Percentiles rank a stretch among this genome's conserved stretches.
phyloP scores from a whole-genome alignment of 1,140 invertebrate genomes.

The Melipona quadrifasciata region DNA sequence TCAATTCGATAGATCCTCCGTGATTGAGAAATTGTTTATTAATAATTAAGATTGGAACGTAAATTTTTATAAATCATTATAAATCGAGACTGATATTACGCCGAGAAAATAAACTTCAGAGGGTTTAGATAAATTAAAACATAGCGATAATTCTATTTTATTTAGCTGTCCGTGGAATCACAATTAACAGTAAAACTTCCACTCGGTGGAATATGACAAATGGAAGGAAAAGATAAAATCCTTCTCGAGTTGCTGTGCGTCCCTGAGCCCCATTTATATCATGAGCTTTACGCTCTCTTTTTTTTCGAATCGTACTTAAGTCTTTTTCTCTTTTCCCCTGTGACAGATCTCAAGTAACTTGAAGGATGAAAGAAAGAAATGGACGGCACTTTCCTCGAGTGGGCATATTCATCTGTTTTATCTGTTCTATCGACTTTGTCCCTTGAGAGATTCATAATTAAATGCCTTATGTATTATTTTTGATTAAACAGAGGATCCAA shows the following conservation, averaged over 20 bases:
- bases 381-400: constrained; percentile 49
- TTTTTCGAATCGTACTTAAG: constrained; percentile 52
- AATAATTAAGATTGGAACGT: background rate
- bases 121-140: background rate
- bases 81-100: background rate
- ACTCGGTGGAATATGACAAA: constrained; percentile 30
- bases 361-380: constrained; percentile 40
- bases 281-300: constrained; percentile 57
- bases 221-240: constrained; percentile 55
- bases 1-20: no score
- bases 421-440: constrained; percentile 22
- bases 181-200: constrained; percentile 45
- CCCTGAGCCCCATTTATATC: constrained; percentile 66
- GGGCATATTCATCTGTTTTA: constrained; percentile 21
- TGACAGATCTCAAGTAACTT: constrained; percentile 39
- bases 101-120: background rate
- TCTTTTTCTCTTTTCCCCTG: constrained; percentile 21
- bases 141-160: constrained; percentile 4
- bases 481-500: background rate
- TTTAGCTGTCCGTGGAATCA: background rate
- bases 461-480: background rate
- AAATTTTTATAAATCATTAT: background rate
- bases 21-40: background rate
- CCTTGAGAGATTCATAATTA: constrained; percentile 2
- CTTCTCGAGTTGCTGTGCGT: constrained; percentile 51